Evolutionary conservation across 2,888 invertebrate genomes (phyloP), one percentile per base, ranked within the genome.

Genomic region (Neria commutata): DNA sequence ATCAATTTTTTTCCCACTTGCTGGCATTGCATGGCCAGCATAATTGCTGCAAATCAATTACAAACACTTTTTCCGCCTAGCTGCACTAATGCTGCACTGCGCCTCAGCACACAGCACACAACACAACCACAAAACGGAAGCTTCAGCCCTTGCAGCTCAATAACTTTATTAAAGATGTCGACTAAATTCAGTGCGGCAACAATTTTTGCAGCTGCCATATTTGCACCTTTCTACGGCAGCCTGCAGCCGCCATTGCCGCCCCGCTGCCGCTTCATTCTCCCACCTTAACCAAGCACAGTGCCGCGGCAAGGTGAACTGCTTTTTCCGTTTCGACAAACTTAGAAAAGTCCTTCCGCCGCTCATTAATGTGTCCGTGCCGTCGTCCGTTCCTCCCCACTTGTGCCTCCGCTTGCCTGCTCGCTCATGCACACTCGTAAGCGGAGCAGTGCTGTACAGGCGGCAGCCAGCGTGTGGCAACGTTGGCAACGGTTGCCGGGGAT

Each of bases 321-420:
- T 52, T 52, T 52, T 52, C 52, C 52, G 52, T 52, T 52, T 52
- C 52, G 52, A 52, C 52, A 42, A 52, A 52, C 52, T 52, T 52
- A 40, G 52, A 37, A 52, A 52, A 52, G 52, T 52, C 25, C 17
- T 52, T 52, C 52, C 52, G 52, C 52, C 52, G 52, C 52, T 52
- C 52, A 52, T 52, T 52, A 52, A 52, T 52, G 52, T 19, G 52
- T 52, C 37, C 52, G 40, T 34, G n/a, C 34, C 50, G 34, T 19
- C 19, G 21, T 19, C 14, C 34, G 11, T 24, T 47, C 25, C 17
- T 42, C 21, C 42, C 4, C 21, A 42, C 29, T n/a, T 8, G 29
- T 17, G 5, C 21, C 5, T 17, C 19, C 42, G 21, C 19, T 17
- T 42, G 17, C 21, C 19, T 5, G n/a, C 6, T 42, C 42, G 42